Evolutionary conservation across 2,113 vertebrate genomes (phyloP).

Genomic region (Acanthisitta chloris): DNA sequence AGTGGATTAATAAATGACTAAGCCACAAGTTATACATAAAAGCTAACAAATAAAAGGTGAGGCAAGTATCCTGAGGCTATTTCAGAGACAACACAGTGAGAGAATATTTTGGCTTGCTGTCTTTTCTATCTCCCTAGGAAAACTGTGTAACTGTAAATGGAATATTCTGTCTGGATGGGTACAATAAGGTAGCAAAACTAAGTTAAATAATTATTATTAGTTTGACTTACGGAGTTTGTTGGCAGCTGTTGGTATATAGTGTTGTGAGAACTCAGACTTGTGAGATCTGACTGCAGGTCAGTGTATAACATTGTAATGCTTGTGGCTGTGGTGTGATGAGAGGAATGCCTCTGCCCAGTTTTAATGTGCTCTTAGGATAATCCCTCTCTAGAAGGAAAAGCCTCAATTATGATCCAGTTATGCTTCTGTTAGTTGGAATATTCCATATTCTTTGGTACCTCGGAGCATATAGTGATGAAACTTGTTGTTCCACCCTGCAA

Average conservation of each 20-base stretch:
- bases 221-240: background rate
- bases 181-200: background rate
- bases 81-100: background rate
- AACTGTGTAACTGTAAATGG: background rate
- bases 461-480: background rate
- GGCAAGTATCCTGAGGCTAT: background rate
- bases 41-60: background rate
- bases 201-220: background rate
- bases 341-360: background rate
- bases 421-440: background rate
- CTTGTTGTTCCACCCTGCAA: rapidly evolving
- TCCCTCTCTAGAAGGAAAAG: background rate
- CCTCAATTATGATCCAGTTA: background rate
- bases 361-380: background rate
- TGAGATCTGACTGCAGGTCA: background rate
- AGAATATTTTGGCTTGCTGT: background rate
- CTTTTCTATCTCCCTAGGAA: background rate
- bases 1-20: background rate
- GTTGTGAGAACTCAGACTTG: background rate
- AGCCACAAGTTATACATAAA: background rate
- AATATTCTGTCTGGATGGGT: background rate
- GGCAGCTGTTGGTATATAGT: background rate
- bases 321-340: background rate
- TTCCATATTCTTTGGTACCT: background rate
- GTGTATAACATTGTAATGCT: background rate